Base-by-base conservation (phyloP, 2,888 invertebrate species). In the Lycophotia porphyrea region DNA sequence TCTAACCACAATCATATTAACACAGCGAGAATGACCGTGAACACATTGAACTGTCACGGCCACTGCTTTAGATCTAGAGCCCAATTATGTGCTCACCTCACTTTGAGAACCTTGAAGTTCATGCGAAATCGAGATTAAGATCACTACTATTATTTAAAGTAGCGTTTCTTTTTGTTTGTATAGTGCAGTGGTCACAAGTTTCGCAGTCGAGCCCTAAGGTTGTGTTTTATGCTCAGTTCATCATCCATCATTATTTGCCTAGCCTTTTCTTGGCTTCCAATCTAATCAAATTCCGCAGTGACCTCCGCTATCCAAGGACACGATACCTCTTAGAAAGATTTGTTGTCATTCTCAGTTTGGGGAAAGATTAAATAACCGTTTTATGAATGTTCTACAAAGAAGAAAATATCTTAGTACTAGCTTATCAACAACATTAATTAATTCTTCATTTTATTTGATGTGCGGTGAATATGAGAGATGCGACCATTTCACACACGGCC, bases 71-170 rank as follows among this genome's bases (percentile, higher is more conserved):
- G n/a, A 55, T 61, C 65, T 84, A 39, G 34, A 63, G 42, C 47
- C 39, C 84, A 79, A 79, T 84, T 81, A 74, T 60, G 13, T 72
- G 34, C 34, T 64, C 79, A 44, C 39, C 55, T 55, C 74, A 61
- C 68, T 83, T 64, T 58, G 21, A 39, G 13, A 39, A 79, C 79
- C 80, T 80, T 83, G 83, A 21, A 42, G 5, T 55, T 68, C n/a
- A 34, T 65, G 64, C 64, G 67, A 61, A 83, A 79, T 84, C 47
- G 52, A 84, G 80, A 84, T 80, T 73, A 61, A 69, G 34, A 80
- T 72, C 80, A 36, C 61, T 27, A 24, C 21, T 34, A 15, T 65
- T 55, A 76, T 44, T 66, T 39, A 39, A 44, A 24, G 13, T 52
- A 9, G 27, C 1, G 15, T 31, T 63, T 60, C 15, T 44, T 49